phyloP scores from a whole-genome alignment of 2,888 invertebrate species.

The Galerucella pusilla region DNA sequence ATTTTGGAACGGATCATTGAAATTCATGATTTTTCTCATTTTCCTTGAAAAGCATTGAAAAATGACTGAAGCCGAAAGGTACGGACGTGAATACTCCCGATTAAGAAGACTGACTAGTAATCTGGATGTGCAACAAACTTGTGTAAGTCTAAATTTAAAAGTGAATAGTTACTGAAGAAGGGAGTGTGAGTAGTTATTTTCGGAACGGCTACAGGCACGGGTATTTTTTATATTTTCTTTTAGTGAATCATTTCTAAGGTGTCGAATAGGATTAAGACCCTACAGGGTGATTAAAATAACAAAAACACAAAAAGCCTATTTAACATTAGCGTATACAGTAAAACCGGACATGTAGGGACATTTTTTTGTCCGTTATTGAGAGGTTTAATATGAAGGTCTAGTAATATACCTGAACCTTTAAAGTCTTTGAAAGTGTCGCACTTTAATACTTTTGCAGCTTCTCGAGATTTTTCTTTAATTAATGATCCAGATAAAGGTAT shows the following conservation, averaged over 20 bases:
- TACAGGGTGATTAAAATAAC: too few species aligned
- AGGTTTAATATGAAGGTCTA: too few species aligned
- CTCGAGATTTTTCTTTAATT: too few species aligned
- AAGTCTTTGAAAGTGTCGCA: too few species aligned
- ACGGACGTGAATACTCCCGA: constrained; percentile 77
- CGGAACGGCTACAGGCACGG: not conserved
- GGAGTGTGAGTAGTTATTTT: constrained; percentile 15
- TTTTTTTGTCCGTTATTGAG: too few species aligned
- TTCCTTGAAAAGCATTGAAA: constrained; percentile 19
- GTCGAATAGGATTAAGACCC: not conserved
- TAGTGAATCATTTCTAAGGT: not conserved
- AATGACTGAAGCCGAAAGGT: constrained; percentile 61
- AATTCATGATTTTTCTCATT: constrained; percentile 10
- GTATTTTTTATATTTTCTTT: constrained; percentile 13
- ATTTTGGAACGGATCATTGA: constrained; percentile 17
- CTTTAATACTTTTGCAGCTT: too few species aligned
- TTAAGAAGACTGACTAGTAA: constrained; percentile 76
- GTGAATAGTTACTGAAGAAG: not conserved
- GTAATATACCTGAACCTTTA: too few species aligned
- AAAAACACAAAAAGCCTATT: too few species aligned
- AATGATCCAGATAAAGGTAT: too few species aligned
- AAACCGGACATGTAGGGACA: too few species aligned
- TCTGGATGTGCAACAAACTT: constrained; percentile 74
- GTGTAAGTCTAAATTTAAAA: constrained; percentile 68
- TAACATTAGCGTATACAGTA: too few species aligned